Base-by-base conservation (phyloP, 2,888 invertebrate species). In the Philaethria dido region DNA sequence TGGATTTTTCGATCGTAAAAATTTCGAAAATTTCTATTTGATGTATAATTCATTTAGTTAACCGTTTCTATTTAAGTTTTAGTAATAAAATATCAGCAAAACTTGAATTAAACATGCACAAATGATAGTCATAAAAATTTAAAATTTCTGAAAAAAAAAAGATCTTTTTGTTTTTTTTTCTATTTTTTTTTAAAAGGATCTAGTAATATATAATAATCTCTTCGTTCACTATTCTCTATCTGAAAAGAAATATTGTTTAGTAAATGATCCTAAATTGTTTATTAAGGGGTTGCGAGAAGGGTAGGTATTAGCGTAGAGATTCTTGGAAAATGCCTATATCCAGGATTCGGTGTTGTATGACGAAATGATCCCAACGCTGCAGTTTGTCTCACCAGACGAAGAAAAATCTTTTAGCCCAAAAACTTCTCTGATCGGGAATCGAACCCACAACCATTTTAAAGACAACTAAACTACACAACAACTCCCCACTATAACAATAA, bases 21-120 rank as follows among this genome's bases (percentile, higher is more conserved):
- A 20, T 47, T 47, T 47, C 47, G 20, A 20, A 47, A 57, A 42
- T 11, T 22, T 57, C 42, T 22, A 57, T 42, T 5, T 57, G 3
- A 22, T 16, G 3, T 13, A 42, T 57, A 42, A 57, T 25, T 42
- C 25, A 16, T 25, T 42, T 39, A 42, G 22, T 42, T 57, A 42
- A 57, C 22, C 11, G 57, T 25, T 39, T 57, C 3, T 22, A n/a
- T n/a, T 57, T 57, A n/a, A 42, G 6, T 42, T 25, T 42, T 3
- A 42, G n/a, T 22, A 9, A 11, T 13, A 22, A 11, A 42, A 39
- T 39, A 14, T 55, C 6, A 22, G n/a, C 39, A 20, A 22, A 39
- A 20, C 39, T 55, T 55, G 0, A 39, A 39, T 39, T 39, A 39
- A 39, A 39, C 36, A 39, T 22, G 22, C 22, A 42, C 39, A 42